Conservation (phyloP, 1,140 invertebrate genomes). For the Schlechtendalia chinensis region DNA sequence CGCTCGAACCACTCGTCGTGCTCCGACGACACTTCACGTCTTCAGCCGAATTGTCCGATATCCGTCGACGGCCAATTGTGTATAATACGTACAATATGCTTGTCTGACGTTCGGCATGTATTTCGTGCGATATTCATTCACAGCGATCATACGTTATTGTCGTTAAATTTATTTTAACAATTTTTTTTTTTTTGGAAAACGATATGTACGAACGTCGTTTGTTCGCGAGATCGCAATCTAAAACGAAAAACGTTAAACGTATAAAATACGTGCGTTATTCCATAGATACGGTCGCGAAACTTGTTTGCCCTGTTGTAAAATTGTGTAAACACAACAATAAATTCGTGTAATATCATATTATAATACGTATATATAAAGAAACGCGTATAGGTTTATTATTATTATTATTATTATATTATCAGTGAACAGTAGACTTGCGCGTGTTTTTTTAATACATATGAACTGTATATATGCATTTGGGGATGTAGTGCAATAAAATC, state of each 20-base stretch:
- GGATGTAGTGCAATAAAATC: too few species aligned
- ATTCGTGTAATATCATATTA: background rate
- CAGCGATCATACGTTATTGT: too few species aligned
- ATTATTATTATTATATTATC: background rate
- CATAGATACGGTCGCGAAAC: background rate
- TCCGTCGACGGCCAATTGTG: too few species aligned
- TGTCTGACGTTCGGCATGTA: too few species aligned
- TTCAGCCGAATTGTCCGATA: too few species aligned
- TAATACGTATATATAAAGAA: background rate
- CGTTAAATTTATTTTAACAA: too few species aligned
- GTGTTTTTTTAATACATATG: background rate
- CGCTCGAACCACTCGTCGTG: too few species aligned
- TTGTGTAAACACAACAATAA: background rate
- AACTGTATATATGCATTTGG: background rate
- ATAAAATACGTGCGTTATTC: background rate
- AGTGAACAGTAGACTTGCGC: background rate
- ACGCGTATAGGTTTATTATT: constrained; percentile 5
- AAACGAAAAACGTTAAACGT: background rate
- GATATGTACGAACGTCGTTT: background rate
- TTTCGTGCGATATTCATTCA: too few species aligned
- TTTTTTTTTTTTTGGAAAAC: too few species aligned
- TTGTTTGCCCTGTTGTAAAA: background rate
- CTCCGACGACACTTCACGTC: too few species aligned
- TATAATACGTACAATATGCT: too few species aligned
- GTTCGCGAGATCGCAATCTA: background rate